phyloP scores from a whole-genome alignment of 1,140 invertebrate species.

The Druon quercuslanigerum region DNA sequence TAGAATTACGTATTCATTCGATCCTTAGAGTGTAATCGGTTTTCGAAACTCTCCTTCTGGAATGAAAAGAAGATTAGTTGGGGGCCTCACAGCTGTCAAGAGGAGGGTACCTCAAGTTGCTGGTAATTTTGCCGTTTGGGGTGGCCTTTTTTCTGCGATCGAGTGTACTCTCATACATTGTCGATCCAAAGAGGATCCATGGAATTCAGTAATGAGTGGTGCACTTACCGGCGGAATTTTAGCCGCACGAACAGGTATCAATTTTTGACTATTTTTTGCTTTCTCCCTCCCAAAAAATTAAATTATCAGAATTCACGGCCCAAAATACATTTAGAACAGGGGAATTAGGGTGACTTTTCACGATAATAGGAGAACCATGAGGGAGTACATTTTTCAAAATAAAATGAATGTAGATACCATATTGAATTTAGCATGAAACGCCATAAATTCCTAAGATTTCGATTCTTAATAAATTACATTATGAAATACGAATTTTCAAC shows the following conservation, averaged over 20 bases:
- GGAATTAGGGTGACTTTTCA: no score
- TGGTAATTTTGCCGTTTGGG: slow-evolving; percentile 54
- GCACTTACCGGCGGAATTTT: slow-evolving; percentile 46
- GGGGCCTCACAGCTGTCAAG: slow-evolving; percentile 39
- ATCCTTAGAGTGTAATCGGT: slow-evolving; percentile 42
- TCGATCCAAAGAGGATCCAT: slow-evolving; percentile 46
- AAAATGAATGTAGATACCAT: no score
- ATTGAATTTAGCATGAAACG: no score
- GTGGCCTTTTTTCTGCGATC: slow-evolving; percentile 49
- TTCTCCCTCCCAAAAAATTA: no score
- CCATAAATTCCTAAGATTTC: no score
- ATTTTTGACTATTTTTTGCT: not conserved
- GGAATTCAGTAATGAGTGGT: slow-evolving; percentile 50
- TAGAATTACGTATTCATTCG: slow-evolving; percentile 13
- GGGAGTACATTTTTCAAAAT: no score
- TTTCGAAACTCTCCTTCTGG: slow-evolving; percentile 51
- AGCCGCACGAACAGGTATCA: slow-evolving; percentile 39
- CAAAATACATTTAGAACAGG: no score
- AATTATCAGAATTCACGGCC: no score
- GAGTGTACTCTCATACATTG: slow-evolving; percentile 47
- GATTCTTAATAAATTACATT: no score
- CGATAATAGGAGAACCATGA: no score
- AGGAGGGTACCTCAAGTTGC: slow-evolving; percentile 44
- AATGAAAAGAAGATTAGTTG: slow-evolving; percentile 36
- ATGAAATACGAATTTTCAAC: no score